phyloP scores from a whole-genome alignment of 2,113 vertebrate genomes.

The Telmatochromis sp. region DNA sequence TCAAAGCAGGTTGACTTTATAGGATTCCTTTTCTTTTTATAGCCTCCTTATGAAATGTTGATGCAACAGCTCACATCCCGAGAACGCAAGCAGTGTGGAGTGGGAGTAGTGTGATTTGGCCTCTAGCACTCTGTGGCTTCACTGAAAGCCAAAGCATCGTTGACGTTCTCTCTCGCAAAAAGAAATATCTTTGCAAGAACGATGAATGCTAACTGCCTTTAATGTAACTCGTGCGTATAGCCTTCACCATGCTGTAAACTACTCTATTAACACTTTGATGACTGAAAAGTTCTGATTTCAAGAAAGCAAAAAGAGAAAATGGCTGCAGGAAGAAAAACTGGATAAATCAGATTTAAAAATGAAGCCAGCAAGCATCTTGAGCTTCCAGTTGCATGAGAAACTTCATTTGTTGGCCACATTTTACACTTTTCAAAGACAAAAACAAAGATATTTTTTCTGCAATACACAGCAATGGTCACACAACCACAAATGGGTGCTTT shows the following conservation, averaged over 20 bases:
- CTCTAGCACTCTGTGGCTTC: neutral
- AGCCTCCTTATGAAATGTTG: conserved; percentile 42
- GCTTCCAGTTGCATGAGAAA: neutral
- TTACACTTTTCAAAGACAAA: conserved; percentile 12
- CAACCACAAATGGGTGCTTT: conserved; percentile 5
- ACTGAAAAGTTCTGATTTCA: neutral
- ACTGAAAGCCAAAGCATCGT: neutral
- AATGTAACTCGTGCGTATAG: neutral
- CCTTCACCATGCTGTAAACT: neutral
- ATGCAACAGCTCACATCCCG: conserved; percentile 19
- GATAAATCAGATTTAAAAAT: neutral
- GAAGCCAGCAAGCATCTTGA: neutral
- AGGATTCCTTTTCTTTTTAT: conserved; percentile 33
- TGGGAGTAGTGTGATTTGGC: conserved; percentile 28
- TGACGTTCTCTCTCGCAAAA: neutral
- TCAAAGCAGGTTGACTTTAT: neutral
- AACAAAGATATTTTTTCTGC: conserved; percentile 22
- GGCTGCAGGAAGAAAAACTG: neutral
- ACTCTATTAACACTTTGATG: neutral
- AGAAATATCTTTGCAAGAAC: neutral
- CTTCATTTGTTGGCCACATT: neutral
- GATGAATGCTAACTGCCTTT: neutral
- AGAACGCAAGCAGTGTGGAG: neutral
- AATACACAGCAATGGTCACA: neutral
- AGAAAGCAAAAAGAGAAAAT: neutral